phyloP scores from a whole-genome alignment of 2,888 invertebrate genomes.

The Cantharis lateralis region DNA sequence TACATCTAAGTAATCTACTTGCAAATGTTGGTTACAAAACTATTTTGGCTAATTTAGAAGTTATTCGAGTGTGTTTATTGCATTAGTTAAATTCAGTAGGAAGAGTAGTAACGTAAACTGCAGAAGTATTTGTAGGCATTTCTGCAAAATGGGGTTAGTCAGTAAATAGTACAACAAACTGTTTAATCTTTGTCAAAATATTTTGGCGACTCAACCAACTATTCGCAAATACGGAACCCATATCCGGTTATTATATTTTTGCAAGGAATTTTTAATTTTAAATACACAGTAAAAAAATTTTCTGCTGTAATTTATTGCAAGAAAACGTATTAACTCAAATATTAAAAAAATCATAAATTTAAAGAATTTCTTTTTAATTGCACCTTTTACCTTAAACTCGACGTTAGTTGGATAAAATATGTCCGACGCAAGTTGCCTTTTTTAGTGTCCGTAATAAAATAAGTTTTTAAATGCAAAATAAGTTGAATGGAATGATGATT shows the following conservation, averaged over 20 bases:
- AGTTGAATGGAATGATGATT: slow-evolving; percentile 25
- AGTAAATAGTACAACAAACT: neutral
- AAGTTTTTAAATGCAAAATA: slow-evolving; percentile 14
- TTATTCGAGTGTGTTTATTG: neutral
- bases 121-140: neutral
- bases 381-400: neutral
- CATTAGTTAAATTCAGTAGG: neutral
- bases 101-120: neutral
- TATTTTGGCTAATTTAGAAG: neutral
- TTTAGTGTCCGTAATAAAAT: neutral
- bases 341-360: neutral
- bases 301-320: neutral
- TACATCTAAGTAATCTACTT: neutral
- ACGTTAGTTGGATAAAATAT: neutral
- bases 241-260: neutral
- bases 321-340: neutral
- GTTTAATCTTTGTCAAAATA: neutral
- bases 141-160: neutral
- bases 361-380: neutral
- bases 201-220: neutral
- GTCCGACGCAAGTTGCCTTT: neutral
- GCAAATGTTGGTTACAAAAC: neutral
- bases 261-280: no score
- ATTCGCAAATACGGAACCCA: neutral
- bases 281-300: neutral